phyloP scores from a whole-genome alignment of 2,113 vertebrate species.

The Pelvicachromis taeniatus region DNA sequence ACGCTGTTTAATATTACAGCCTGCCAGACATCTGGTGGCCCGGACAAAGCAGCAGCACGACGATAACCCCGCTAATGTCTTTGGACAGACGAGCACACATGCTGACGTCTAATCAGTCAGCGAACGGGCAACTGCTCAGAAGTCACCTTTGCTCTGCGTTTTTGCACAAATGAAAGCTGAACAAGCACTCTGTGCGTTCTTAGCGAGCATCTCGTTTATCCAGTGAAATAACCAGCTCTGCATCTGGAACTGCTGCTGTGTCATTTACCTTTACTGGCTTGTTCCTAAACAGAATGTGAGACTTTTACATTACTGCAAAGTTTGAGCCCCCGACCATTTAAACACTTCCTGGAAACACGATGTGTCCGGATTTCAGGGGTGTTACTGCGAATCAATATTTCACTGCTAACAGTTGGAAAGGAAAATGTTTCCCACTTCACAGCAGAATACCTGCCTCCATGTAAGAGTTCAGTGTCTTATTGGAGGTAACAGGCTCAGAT shows the following conservation, averaged over 20 bases:
- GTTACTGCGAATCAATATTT: background rate
- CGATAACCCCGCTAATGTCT: background rate
- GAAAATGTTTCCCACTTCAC: too few relatives aligned
- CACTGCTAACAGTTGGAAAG: too few relatives aligned
- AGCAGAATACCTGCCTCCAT: too few relatives aligned
- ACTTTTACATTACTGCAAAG: accelerated
- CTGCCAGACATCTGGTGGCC: constrained; percentile 74
- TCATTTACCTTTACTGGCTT: accelerated
- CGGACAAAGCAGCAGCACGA: constrained; percentile 15
- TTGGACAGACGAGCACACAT: constrained; percentile 29
- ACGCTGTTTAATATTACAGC: constrained; percentile 69
- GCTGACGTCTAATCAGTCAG: background rate
- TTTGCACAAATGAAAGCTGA: background rate
- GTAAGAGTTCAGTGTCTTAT: too few relatives aligned
- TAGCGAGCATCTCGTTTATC: too few relatives aligned
- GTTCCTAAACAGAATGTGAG: accelerated
- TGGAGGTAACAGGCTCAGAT: too few relatives aligned
- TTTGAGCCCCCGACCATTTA: background rate
- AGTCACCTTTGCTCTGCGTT: accelerated
- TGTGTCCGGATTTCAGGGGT: accelerated
- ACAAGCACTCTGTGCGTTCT: background rate
- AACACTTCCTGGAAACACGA: background rate
- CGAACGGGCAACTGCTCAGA: background rate
- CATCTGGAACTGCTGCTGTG: accelerated
- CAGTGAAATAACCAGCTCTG: background rate